These are phyloP conservation scores for Potorous gilbertii DNA, from an alignment of 2,797 vertebrate species.

Conservation along the genomic window DNA sequence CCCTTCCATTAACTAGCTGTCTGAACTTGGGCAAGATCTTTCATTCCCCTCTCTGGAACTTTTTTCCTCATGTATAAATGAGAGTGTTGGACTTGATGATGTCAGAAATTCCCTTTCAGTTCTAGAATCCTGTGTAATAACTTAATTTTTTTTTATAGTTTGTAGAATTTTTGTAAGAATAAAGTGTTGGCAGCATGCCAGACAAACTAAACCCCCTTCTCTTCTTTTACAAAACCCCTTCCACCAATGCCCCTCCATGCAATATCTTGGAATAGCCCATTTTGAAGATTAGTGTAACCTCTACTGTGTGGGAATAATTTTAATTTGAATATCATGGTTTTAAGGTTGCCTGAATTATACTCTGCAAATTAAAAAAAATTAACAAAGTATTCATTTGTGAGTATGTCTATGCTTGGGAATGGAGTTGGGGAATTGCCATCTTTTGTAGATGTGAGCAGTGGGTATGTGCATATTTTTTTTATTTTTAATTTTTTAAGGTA, in stretches of 20 bases:
- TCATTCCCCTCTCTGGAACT: not conserved
- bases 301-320: not conserved
- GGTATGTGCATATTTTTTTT: not conserved
- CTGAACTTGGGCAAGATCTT: not conserved
- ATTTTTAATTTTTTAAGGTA: not conserved
- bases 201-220: not conserved
- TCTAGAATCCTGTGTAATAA: not conserved
- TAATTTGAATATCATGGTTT: not conserved
- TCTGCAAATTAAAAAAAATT: not conserved
- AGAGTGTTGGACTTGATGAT: not conserved
- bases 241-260: not conserved
- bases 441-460: not conserved
- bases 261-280: not conserved
- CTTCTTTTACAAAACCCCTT: not conserved
- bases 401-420: not conserved
- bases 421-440: not conserved
- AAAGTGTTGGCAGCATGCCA: not conserved
- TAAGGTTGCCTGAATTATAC: not conserved
- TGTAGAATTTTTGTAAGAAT: not conserved
- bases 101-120: not conserved
- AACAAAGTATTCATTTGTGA: conserved; percentile 17
- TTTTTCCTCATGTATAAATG: not conserved
- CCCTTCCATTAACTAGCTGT: not conserved
- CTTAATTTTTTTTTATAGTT: not conserved
- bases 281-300: not conserved